These are phyloP conservation scores for Probosciger aterrimus DNA, from an alignment of 2,113 vertebrate genomes.

Conservation along the genomic window DNA sequence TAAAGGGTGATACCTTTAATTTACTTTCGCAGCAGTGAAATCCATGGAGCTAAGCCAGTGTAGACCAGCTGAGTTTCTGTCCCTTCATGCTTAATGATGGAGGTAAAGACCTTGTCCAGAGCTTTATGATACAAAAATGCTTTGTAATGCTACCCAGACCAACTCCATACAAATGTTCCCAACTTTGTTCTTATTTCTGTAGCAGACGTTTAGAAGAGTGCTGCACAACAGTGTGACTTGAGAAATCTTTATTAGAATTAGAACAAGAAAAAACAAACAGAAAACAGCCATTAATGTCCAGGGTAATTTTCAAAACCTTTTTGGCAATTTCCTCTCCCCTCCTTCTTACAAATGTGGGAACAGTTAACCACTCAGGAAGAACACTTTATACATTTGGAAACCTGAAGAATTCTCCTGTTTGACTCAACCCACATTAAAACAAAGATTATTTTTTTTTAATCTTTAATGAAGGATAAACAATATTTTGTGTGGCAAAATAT, in stretches of 20 bases:
- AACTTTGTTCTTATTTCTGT: background rate
- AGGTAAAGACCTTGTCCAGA: background rate
- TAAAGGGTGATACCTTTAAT: background rate
- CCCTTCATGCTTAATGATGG: background rate
- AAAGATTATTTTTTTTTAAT: conserved; percentile 40
- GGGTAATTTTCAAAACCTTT: conserved; percentile 36
- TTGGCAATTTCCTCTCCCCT: conserved; percentile 39
- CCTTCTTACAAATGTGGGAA: conserved; percentile 61
- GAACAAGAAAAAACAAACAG: background rate
- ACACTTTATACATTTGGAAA: conserved; percentile 62
- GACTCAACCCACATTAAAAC: conserved; percentile 55
- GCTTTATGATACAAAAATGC: background rate
- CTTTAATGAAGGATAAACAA: conserved; percentile 19
- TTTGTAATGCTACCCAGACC: background rate
- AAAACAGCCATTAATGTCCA: conserved; percentile 17
- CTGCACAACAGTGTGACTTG: background rate
- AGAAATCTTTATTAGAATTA: conserved; percentile 46
- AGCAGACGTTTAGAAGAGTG: background rate
- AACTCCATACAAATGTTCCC: background rate
- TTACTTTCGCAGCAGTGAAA: background rate
- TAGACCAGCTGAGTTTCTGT: background rate
- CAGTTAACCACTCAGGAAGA: conserved; percentile 69
- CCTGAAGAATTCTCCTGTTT: conserved; percentile 37
- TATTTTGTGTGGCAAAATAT: background rate
- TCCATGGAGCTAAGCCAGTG: background rate